Evolutionary conservation across 2,113 vertebrate genomes (phyloP).

Genomic region (Ascaphus truei): DNA sequence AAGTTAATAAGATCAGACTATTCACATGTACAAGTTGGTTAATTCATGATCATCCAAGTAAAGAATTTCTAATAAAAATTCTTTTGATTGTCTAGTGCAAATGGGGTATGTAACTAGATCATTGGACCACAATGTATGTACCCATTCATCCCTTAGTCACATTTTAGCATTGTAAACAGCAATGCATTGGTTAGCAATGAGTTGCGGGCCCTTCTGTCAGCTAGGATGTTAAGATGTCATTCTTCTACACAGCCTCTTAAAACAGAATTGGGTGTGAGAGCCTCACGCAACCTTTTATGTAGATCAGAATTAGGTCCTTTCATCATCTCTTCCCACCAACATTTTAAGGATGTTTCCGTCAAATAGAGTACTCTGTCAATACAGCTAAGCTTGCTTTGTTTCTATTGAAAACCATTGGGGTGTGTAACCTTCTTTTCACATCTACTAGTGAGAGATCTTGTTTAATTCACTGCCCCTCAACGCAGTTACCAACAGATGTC

Average conservation of each 20-base stretch:
- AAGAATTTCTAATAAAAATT: too few species aligned
- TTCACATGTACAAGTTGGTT: too few species aligned
- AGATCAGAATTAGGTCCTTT: slow-evolving; percentile 51
- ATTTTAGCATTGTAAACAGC: not conserved
- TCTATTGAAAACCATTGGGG: slow-evolving; percentile 50
- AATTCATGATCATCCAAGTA: too few species aligned
- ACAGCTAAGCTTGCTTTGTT: slow-evolving; percentile 48
- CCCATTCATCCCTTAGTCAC: not conserved
- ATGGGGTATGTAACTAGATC: not conserved
- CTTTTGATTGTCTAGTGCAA: not conserved
- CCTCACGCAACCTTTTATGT: slow-evolving; percentile 47
- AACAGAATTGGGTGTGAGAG: slow-evolving; percentile 38
- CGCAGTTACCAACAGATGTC: slow-evolving; percentile 42
- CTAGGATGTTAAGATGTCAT: slow-evolving; percentile 12
- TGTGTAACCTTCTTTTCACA: slow-evolving; percentile 49
- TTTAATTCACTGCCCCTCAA: slow-evolving; percentile 46
- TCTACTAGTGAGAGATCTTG: slow-evolving; percentile 34
- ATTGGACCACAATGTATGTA: not conserved
- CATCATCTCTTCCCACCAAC: slow-evolving; percentile 47
- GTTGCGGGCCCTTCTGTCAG: not conserved
- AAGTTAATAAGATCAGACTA: too few species aligned
- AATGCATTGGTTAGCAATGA: not conserved
- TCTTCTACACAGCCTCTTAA: slow-evolving; percentile 33
- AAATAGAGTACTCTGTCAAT: slow-evolving; percentile 49
- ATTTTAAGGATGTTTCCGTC: slow-evolving; percentile 48